These are phyloP conservation scores for Scaptomyza parva DNA, from an alignment of 2,888 invertebrate genomes.

Conservation along the genomic window DNA sequence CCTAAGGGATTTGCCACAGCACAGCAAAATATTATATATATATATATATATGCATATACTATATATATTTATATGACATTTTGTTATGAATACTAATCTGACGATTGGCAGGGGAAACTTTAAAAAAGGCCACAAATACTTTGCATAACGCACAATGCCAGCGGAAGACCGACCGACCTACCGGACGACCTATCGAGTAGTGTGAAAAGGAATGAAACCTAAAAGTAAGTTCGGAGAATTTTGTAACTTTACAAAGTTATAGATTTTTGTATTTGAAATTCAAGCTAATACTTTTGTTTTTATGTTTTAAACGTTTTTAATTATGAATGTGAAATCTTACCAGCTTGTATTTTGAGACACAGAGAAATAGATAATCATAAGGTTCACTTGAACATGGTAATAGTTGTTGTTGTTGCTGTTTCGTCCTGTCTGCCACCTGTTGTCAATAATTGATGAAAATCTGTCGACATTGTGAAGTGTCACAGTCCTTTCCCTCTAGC, in stretches of 20 bases:
- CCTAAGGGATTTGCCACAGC: conserved; percentile 65
- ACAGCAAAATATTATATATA: conserved; percentile 52
- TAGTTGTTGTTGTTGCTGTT: conserved; percentile 23
- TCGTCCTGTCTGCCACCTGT: conserved; percentile 57
- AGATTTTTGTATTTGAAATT: neutral
- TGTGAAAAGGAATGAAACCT: conserved; percentile 19
- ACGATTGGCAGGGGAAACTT: conserved; percentile 4
- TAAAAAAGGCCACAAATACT: conserved; percentile 27
- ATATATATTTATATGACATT: conserved; percentile 60
- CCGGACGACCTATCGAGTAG: too few relatives aligned
- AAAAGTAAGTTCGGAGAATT: neutral
- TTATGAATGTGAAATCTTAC: neutral
- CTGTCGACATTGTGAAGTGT: conserved; percentile 66
- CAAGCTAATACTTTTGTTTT: neutral
- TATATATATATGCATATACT: conserved; percentile 29
- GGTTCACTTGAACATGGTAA: conserved; percentile 4
- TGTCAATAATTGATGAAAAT: conserved; percentile 74
- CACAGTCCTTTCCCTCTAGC: conserved; percentile 52
- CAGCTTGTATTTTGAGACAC: neutral
- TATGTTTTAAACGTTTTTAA: too few relatives aligned
- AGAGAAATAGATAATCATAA: neutral
- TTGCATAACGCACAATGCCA: conserved; percentile 42
- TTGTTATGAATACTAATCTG: conserved; percentile 82
- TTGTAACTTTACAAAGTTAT: neutral
- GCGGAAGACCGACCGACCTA: too few relatives aligned